These are phyloP conservation scores for Homalodisca vitripennis DNA, from an alignment of 1,140 invertebrate species.

Conservation along the genomic window DNA sequence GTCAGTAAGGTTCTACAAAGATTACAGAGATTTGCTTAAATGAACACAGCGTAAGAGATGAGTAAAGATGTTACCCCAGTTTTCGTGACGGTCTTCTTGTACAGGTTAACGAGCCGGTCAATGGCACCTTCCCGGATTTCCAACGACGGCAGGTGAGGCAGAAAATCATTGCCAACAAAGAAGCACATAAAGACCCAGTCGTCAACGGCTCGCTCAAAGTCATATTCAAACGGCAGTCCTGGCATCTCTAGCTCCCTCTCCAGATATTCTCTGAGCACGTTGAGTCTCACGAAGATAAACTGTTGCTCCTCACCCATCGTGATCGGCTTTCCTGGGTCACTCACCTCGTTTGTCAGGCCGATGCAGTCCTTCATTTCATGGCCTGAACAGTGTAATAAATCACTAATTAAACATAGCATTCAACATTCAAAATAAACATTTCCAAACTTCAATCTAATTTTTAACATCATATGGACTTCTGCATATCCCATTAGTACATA, in stretches of 20 bases:
- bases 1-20: too few relatives aligned
- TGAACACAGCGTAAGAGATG: too few relatives aligned
- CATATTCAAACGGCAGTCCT: constrained; percentile 88
- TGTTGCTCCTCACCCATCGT: constrained; percentile 63
- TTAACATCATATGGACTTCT: too few relatives aligned
- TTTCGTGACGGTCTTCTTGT: constrained; percentile 94
- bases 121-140: constrained; percentile 99
- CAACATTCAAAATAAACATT: too few relatives aligned
- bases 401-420: too few relatives aligned
- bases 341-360: constrained; percentile 53
- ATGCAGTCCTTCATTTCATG: constrained; percentile 96
- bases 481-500: too few relatives aligned
- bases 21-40: too few relatives aligned
- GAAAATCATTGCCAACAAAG: constrained; percentile 99
- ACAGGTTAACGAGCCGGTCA: constrained; percentile 89
- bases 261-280: constrained; percentile 93
- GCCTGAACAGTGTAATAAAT: too few relatives aligned
- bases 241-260: constrained; percentile 90
- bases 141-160: constrained; percentile 96
- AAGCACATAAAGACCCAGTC: constrained; percentile 99
- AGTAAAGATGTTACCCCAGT: constrained; percentile 81
- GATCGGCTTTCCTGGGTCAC: constrained; percentile 41
- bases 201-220: constrained; percentile 88
- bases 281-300: constrained; percentile 89
- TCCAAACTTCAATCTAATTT: too few relatives aligned